Evolutionary conservation across 2,797 vertebrate genomes (phyloP).

Genomic region (Melanotaenia maccullochi): DNA sequence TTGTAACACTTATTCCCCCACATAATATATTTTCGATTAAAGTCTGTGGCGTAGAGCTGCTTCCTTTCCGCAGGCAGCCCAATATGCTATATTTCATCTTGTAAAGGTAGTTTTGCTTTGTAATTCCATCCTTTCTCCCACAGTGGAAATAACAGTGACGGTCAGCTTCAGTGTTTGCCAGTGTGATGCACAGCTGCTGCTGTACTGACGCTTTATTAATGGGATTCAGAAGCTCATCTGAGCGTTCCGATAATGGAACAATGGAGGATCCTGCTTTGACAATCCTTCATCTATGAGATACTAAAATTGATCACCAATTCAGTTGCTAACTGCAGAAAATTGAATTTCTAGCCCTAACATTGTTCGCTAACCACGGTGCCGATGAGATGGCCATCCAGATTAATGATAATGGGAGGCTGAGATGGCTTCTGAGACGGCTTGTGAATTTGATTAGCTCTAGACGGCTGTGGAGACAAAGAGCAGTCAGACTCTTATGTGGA

Average conservation of each 20-base stretch:
- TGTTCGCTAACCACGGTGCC: slow-evolving; percentile 87
- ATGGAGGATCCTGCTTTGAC: slow-evolving; percentile 75
- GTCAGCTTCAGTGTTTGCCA: slow-evolving; percentile 38
- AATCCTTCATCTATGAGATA: slow-evolving; percentile 81
- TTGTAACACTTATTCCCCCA: slow-evolving; percentile 32
- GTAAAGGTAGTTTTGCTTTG: slow-evolving; percentile 48
- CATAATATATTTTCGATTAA: slow-evolving; percentile 51
- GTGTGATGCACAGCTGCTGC: slow-evolving; percentile 64
- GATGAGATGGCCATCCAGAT: slow-evolving; percentile 86
- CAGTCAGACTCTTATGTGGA: slow-evolving; percentile 79
- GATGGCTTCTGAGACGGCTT: slow-evolving; percentile 83
- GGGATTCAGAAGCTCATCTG: slow-evolving; percentile 80
- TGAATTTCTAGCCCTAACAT: slow-evolving; percentile 87
- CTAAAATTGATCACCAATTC: slow-evolving; percentile 86
- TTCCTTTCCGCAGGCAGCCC: slow-evolving; percentile 19
- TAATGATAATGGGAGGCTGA: slow-evolving; percentile 85
- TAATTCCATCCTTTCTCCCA: slow-evolving; percentile 23
- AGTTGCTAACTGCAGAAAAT: slow-evolving; percentile 86
- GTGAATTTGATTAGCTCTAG: slow-evolving; percentile 86
- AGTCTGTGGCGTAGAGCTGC: slow-evolving; percentile 20
- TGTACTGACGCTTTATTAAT: slow-evolving; percentile 76
- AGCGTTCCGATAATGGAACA: slow-evolving; percentile 81
- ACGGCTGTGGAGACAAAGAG: slow-evolving; percentile 80
- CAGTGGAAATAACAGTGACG: slow-evolving; percentile 44
- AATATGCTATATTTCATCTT: slow-evolving; percentile 48